phyloP scores from a whole-genome alignment of 1,140 invertebrate species.

The Drosophila ficusphila region DNA sequence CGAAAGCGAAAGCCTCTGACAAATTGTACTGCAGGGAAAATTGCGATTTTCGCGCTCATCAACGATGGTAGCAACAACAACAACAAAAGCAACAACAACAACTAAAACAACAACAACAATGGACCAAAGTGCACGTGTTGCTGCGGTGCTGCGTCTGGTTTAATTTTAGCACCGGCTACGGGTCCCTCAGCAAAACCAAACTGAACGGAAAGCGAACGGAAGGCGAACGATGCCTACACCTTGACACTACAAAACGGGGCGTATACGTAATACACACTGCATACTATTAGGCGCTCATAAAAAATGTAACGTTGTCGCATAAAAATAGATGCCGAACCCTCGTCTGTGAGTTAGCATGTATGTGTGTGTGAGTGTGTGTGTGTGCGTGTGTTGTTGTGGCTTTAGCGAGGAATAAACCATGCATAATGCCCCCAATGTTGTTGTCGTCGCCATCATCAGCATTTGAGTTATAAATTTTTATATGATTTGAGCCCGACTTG shows the following conservation, averaged over 20 bases:
- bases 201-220: background rate
- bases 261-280: constrained; percentile 60
- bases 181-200: constrained; percentile 20
- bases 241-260: constrained; percentile 62
- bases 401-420: constrained; percentile 41
- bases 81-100: no score
- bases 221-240: constrained; percentile 34
- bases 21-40: constrained; percentile 81
- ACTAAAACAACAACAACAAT: constrained; percentile 40
- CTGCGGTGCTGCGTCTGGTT: constrained; percentile 66
- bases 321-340: constrained; percentile 67
- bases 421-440: constrained; percentile 52
- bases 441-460: constrained; percentile 62
- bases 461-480: constrained; percentile 77
- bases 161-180: constrained; percentile 68
- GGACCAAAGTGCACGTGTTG: constrained; percentile 65
- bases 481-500: constrained; percentile 56
- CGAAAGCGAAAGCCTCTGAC: constrained; percentile 41
- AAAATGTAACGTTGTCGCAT: constrained; percentile 72
- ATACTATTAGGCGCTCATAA: constrained; percentile 76
- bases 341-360: no score
- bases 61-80: constrained; percentile 29
- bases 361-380: no score
- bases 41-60: constrained; percentile 79
- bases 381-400: constrained; percentile 18